Evolutionary conservation across 2,797 vertebrate genomes (phyloP), one percentile per base, ranked within the genome.

Genomic region (Poeciliopsis presidionis): DNA sequence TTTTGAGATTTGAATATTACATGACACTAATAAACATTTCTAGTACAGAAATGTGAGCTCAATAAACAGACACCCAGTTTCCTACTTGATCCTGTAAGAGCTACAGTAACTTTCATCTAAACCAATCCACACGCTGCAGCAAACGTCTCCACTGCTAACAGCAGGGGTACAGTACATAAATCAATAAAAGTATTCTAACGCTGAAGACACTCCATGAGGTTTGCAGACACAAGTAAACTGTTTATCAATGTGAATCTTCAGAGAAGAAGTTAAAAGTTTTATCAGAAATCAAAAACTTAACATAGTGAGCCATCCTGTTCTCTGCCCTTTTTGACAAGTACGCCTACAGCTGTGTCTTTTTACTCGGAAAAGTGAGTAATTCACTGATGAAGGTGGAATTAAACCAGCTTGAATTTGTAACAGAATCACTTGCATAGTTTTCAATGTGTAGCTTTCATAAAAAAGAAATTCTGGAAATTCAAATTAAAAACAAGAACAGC

Each of bases 321-420:
- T 78, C 41, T 36, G 72, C 30, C 46, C 20, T 22, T 59, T 30
- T 36, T 45, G 14, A 70, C 14, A 78, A 78, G 80, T 36, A 75
- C 51, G 5, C 45, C 71, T 55, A 82, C 51, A 61, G 43, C n/a
- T 41, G 61, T 4, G 1, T 73, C 61, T 79, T 78, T 65, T 69
- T 72, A 55, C 49, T 25, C 20, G 11, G 43, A 79, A 77, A 73
- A 63, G 22, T 47, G 39, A 39, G 45, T 18, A 73, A 8, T 39
- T 8, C 41, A 63, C 13, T 18, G 39, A 59, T 18, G 49, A 43
- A 74, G 36, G 25, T 25, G 43, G 9, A 51, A 18, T 33, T 74
- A 22, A 41, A 41, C 30, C 14, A 18, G n/a, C 8, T 13, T 12
- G 70, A 72, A 73, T 47, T 0, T 18, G 5, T 12, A 39, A 22